Evolutionary conservation across 92 coral and sea anemone species (phyloP), one percentile per base, ranked within the genome.

Genomic region (Metridium senile): DNA sequence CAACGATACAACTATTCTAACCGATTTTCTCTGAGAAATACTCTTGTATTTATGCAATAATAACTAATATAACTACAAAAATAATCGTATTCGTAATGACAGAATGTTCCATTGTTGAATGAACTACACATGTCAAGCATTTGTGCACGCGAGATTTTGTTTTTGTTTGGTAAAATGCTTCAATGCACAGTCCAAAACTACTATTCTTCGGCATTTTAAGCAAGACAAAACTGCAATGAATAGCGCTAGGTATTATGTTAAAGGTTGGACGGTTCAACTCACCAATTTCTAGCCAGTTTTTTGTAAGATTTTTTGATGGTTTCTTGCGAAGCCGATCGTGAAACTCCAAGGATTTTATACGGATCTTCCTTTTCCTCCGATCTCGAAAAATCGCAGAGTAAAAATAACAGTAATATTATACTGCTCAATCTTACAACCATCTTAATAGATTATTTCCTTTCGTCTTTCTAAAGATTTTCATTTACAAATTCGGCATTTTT

Each of bases 241-340:
- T 2, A 16, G 16, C 59, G 17, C 2, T 13, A 3, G 3, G 4
- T 10, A 54, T 54, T 54, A 3, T 13, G 59, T 2, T 54, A n/a
- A n/a, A n/a, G 25, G 4, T 16, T 54, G 9, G 45, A 21, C 11
- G 31, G 68, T 23, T 39, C 26, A 1, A 18, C 86, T 67, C 87
- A 96, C 99, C 99, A 96, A 74, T 96, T 93, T 74, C 93, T 81
- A 2, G 99, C 99, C 39, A 96, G 79, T 74, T 89, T 89, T 84
- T 91, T 92, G 78, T 96, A 92, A 61, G 99, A 95, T 74, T 71
- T 78, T 71, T 93, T 96, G 58, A 96, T 89, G 64, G 90, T 95
- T 33, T 79, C 85, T 9, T 74, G 76, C 47, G 89, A 87, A 52
- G 99, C 97, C 18, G 89, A 83, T 8, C 97, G 92, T 45, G 91